Percentiles rank a stretch among this genome's conserved stretches.
phyloP scores from a whole-genome alignment of 2,888 invertebrate genomes.

The Palloptera scutellata region DNA sequence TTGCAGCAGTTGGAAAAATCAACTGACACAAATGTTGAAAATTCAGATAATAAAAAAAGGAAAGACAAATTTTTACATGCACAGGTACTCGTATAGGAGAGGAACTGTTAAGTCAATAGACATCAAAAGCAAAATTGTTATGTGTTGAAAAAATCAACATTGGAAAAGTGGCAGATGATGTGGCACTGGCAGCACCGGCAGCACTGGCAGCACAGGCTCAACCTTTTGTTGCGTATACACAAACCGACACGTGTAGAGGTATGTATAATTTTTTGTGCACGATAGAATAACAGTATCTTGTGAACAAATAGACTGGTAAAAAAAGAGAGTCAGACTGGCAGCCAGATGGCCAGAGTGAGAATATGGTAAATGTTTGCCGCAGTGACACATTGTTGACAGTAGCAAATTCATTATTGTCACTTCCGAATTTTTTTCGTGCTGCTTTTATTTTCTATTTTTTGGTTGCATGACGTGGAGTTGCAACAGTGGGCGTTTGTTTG shows the following conservation, averaged over 20 bases:
- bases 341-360: neutral
- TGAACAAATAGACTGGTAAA: neutral
- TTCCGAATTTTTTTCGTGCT: neutral
- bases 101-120: constrained; percentile 46
- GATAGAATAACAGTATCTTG: neutral
- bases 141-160: constrained; percentile 42
- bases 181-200: too few species aligned
- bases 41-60: neutral
- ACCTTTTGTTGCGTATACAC: neutral
- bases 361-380: too few species aligned
- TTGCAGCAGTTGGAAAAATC: constrained; percentile 15
- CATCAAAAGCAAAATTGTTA: constrained; percentile 54
- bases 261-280: too few species aligned
- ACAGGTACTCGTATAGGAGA: neutral
- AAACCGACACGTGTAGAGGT: neutral
- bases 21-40: neutral
- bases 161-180: neutral
- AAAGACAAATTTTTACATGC: neutral
- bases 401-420: constrained; percentile 26
- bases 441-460: neutral
- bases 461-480: too few species aligned
- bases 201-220: constrained; percentile 13
- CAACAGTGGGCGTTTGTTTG: too few species aligned
- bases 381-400: constrained; percentile 24
- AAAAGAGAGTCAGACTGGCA: constrained; percentile 8